Conservation (phyloP, 2,113 vertebrate species). For the Girardinichthys multiradiatus region DNA sequence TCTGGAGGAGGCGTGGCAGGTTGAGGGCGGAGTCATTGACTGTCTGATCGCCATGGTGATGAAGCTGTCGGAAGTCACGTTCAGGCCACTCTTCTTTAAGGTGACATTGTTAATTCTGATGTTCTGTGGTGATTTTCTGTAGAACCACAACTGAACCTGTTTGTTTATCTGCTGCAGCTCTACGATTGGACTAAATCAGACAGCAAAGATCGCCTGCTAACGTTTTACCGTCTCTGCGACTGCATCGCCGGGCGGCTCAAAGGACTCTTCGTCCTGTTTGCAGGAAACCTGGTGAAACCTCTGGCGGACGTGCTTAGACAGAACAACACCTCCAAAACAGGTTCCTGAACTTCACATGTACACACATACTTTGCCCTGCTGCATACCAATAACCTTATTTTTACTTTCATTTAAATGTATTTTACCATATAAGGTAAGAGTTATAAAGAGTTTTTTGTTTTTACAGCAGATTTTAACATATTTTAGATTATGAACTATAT, state of each 20-base stretch:
- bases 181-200: slow-evolving; percentile 92
- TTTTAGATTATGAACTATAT: no score
- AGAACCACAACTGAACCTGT: neutral
- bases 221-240: slow-evolving; percentile 88
- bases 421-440: no score
- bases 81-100: slow-evolving; percentile 97
- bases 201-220: slow-evolving; percentile 86
- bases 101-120: slow-evolving; percentile 64
- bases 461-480: no score
- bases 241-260: slow-evolving; percentile 88
- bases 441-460: no score
- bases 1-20: slow-evolving; percentile 82
- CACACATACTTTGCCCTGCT: no score
- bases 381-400: no score
- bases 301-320: slow-evolving; percentile 86
- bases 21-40: slow-evolving; percentile 85
- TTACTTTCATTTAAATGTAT: no score
- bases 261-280: slow-evolving; percentile 93
- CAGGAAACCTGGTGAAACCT: slow-evolving; percentile 91
- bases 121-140: no score
- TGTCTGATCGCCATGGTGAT: slow-evolving; percentile 92
- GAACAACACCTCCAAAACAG: slow-evolving; percentile 82
- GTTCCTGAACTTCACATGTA: slow-evolving; percentile 42
- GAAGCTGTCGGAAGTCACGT: slow-evolving; percentile 94
- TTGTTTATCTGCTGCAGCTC: slow-evolving; percentile 78